Percentiles rank a stretch among this genome's conserved stretches.
phyloP scores from a whole-genome alignment of 2,888 invertebrate species.

The Mythimna lalbum region DNA sequence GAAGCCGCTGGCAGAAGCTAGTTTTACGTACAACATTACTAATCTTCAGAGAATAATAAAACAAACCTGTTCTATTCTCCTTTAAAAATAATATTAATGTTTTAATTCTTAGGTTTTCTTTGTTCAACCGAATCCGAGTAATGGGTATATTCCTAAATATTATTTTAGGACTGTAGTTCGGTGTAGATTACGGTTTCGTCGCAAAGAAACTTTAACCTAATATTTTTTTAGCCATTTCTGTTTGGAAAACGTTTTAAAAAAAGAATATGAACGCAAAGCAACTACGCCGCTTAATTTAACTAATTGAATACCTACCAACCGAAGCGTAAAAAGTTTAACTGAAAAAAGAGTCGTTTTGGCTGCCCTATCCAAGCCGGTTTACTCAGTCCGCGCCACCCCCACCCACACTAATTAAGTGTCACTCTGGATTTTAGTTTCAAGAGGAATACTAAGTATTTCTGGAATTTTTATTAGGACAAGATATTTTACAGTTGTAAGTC shows the following conservation, averaged over 20 bases:
- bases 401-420: slow-evolving; percentile 65
- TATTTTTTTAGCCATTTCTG: slow-evolving; percentile 28
- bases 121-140: slow-evolving; percentile 11
- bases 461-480: slow-evolving; percentile 46
- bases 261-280: slow-evolving; percentile 40
- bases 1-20: no score
- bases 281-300: slow-evolving; percentile 65
- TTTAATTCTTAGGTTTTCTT: slow-evolving; percentile 9
- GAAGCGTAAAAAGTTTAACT: slow-evolving; percentile 60
- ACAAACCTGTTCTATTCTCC: not conserved
- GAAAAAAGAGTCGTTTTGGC: slow-evolving; percentile 57
- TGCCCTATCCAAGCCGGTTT: slow-evolving; percentile 29
- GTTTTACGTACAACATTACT: not conserved
- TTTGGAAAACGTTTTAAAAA: slow-evolving; percentile 32
- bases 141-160: slow-evolving; percentile 39
- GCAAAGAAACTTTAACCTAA: slow-evolving; percentile 12
- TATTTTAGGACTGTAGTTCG: slow-evolving; percentile 51
- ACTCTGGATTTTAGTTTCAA: slow-evolving; percentile 57
- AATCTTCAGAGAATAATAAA: not conserved
- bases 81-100: slow-evolving; percentile 16
- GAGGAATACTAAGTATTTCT: slow-evolving; percentile 40
- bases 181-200: slow-evolving; percentile 13
- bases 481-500: slow-evolving; percentile 39
- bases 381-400: slow-evolving; percentile 23
- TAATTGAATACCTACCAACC: slow-evolving; percentile 64